These are phyloP conservation scores for Orchestes rusci DNA, from an alignment of 2,888 invertebrate genomes.

Conservation along the genomic window DNA sequence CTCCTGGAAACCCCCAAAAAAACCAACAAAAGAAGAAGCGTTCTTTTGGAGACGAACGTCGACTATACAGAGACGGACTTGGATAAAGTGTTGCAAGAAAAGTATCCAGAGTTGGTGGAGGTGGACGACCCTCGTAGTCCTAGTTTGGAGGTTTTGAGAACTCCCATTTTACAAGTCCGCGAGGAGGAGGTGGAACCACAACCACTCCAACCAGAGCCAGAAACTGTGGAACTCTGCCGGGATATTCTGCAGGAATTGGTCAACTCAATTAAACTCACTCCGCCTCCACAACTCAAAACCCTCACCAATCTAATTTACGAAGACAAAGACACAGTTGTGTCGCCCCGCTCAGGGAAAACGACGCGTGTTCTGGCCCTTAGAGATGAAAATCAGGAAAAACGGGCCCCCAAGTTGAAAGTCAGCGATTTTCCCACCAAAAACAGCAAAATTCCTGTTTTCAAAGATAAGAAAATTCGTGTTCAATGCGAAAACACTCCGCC, in stretches of 20 bases:
- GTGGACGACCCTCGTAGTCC: conserved; percentile 57
- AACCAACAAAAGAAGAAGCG: conserved; percentile 39
- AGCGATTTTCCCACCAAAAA: conserved; percentile 38
- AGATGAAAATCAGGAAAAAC: conserved; percentile 30
- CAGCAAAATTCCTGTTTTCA: conserved; percentile 41
- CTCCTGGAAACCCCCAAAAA: conserved; percentile 33
- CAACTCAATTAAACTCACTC: not conserved
- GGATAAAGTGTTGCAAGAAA: conserved; percentile 36
- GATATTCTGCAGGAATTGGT: not conserved
- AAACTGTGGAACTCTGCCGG: not conserved
- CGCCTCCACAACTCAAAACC: conserved; percentile 32
- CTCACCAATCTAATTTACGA: conserved; percentile 54
- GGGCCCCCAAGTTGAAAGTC: conserved; percentile 35
- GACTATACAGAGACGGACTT: conserved; percentile 51
- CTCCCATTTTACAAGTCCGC: no score
- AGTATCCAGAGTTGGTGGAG: no score
- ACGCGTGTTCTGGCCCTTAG: conserved; percentile 36
- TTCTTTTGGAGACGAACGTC: conserved; percentile 55
- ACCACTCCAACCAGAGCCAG: not conserved
- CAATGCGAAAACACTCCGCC: conserved; percentile 43
- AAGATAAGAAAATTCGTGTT: conserved; percentile 32
- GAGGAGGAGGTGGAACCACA: no score
- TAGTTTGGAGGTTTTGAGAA: conserved; percentile 52
- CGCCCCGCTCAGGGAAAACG: conserved; percentile 35
- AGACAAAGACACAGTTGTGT: conserved; percentile 42